Percentiles rank a stretch among this genome's conserved stretches.
Evolutionary conservation across 2,888 invertebrate species (phyloP).

Genomic region (Latheticus oryzae): DNA sequence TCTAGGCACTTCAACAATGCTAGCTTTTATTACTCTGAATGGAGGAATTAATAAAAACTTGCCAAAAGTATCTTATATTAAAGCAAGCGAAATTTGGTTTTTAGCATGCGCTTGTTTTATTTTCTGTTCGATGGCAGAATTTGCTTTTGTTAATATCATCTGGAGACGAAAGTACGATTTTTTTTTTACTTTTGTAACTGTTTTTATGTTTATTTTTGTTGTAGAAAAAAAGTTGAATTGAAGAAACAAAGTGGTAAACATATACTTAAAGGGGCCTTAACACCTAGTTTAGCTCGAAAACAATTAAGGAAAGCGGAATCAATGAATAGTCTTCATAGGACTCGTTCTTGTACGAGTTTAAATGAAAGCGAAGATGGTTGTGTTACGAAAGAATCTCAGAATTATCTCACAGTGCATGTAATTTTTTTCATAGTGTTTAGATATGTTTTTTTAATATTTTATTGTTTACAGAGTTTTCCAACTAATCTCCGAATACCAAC

Average conservation of each 20-base stretch:
- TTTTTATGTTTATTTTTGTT: no score
- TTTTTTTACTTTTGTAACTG: no score
- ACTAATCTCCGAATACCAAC: conserved; percentile 61
- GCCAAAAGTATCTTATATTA: conserved; percentile 90
- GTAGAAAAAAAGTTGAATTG: conserved; percentile 42
- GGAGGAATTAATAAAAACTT: conserved; percentile 86
- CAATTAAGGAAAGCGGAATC: conserved; percentile 75
- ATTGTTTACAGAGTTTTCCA: conserved; percentile 27
- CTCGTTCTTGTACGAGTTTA: conserved; percentile 79
- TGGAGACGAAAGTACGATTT: conserved; percentile 81
- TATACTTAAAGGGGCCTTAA: conserved; percentile 84
- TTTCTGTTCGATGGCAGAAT: conserved; percentile 86
- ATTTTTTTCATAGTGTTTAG: conserved; percentile 56
- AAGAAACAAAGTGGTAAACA: conserved; percentile 73
- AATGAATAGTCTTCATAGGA: conserved; percentile 73
- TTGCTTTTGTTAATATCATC: conserved; percentile 90
- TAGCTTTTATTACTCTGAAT: conserved; percentile 88
- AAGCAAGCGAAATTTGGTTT: conserved; percentile 92
- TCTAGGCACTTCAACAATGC: conserved; percentile 85
- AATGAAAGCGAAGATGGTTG: conserved; percentile 69
- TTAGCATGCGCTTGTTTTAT: conserved; percentile 86
- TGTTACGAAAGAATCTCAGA: conserved; percentile 68
- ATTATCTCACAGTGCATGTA: conserved; percentile 81
- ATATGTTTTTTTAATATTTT: conserved; percentile 5
- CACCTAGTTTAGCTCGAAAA: conserved; percentile 80